Percentiles rank a stretch among this genome's conserved stretches.
These are phyloP conservation scores for Drosophila parabipectinata DNA, from an alignment of 1,140 invertebrate genomes.

Conservation along the genomic window DNA sequence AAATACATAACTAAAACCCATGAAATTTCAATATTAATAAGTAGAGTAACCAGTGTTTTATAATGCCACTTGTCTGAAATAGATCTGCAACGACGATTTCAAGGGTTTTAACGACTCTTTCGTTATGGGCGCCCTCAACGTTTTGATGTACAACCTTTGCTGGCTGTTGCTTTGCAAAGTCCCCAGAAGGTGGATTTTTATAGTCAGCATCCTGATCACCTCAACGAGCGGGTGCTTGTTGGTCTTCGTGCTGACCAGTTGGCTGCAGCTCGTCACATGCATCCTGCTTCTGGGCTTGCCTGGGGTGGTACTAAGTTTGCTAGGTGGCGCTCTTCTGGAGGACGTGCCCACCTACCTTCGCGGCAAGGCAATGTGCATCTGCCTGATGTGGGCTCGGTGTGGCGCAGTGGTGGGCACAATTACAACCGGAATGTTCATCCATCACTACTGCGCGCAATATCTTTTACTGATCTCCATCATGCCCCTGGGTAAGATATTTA, in stretches of 20 bases:
- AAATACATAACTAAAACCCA: neutral
- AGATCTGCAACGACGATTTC: conserved; percentile 58
- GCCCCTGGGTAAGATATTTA: conserved; percentile 46
- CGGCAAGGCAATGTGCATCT: conserved; percentile 59
- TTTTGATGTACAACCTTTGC: conserved; percentile 54
- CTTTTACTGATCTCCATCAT: conserved; percentile 43
- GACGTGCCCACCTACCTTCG: conserved; percentile 58
- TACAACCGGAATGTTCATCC: conserved; percentile 41
- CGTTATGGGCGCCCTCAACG: conserved; percentile 43
- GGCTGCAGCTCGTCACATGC: conserved; percentile 43
- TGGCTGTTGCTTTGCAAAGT: conserved; percentile 50
- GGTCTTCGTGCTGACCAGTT: conserved; percentile 23
- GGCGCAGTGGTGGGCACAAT: conserved; percentile 52
- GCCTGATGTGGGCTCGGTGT: conserved; percentile 61
- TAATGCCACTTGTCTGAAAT: neutral
- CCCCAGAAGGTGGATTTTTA: conserved; percentile 43
- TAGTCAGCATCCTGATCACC: conserved; percentile 34
- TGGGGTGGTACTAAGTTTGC: conserved; percentile 43
- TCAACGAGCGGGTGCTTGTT: conserved; percentile 44
- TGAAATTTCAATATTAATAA: too few species aligned
- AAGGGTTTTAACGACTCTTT: conserved; percentile 54
- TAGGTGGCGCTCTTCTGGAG: conserved; percentile 54
- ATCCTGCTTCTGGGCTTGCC: conserved; percentile 50
- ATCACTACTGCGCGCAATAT: conserved; percentile 51
- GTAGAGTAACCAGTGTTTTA: neutral